phyloP scores from a whole-genome alignment of 2,888 invertebrate genomes.

The Aphrophora alni region DNA sequence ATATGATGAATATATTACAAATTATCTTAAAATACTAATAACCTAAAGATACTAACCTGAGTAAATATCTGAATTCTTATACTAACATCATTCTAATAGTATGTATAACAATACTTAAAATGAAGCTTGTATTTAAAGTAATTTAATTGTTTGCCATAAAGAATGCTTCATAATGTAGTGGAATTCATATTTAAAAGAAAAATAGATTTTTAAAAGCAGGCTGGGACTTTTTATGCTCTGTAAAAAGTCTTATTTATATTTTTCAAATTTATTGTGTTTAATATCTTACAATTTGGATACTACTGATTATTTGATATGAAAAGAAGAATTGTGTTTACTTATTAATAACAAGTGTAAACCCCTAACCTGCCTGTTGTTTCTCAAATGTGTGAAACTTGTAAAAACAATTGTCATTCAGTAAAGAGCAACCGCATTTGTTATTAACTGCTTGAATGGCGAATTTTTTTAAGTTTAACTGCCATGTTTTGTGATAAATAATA shows the following conservation, averaged over 20 bases:
- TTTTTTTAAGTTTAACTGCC: background rate
- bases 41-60: no score
- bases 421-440: background rate
- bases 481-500: background rate
- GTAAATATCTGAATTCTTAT: no score
- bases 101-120: background rate
- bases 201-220: background rate
- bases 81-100: no score
- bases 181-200: background rate
- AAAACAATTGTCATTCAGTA: background rate
- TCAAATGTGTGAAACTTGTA: constrained; percentile 9
- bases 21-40: no score
- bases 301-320: background rate
- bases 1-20: no score
- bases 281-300: background rate
- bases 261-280: background rate
- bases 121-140: background rate
- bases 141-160: background rate
- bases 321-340: constrained; percentile 3
- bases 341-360: background rate
- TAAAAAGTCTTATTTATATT: background rate
- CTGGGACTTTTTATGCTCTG: background rate
- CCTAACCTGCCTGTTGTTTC: constrained; percentile 33
- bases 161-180: background rate
- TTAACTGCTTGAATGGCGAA: background rate